A percentile compares a stretch with the other conserved stretches of the same genome.
phyloP scores from a whole-genome alignment of 2,888 invertebrate genomes.

The Plebejus melissa region DNA sequence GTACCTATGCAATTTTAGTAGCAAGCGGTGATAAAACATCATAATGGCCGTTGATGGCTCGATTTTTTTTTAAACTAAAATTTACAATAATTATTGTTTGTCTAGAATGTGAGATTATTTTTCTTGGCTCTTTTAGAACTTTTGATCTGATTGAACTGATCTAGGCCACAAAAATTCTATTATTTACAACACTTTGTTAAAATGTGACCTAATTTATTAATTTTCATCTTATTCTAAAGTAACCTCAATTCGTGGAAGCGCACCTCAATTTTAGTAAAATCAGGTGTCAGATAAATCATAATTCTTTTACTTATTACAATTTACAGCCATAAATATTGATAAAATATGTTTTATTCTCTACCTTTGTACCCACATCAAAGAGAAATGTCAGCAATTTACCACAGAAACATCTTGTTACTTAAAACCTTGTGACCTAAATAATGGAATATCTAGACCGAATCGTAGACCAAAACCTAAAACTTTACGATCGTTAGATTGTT shows the following conservation, averaged over 20 bases:
- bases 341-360: background rate
- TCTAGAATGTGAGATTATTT: background rate
- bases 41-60: no score
- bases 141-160: background rate
- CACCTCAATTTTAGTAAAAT: background rate
- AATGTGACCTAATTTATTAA: background rate
- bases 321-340: background rate
- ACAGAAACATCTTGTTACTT: background rate
- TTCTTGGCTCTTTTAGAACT: background rate
- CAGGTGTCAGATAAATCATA: background rate
- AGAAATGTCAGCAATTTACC: background rate
- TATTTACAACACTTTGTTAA: background rate
- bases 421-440: background rate
- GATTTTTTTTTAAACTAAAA: background rate
- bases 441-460: constrained; percentile 6
- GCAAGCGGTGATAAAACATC: no score
- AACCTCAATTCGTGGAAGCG: background rate
- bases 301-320: background rate
- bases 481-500: background rate
- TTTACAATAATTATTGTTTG: background rate
- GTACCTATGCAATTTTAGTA: no score
- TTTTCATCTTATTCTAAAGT: background rate
- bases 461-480: background rate
- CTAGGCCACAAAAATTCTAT: background rate
- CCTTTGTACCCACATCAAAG: constrained; percentile 18